phyloP scores from a whole-genome alignment of 2,113 vertebrate species.

The Varanus salvator region DNA sequence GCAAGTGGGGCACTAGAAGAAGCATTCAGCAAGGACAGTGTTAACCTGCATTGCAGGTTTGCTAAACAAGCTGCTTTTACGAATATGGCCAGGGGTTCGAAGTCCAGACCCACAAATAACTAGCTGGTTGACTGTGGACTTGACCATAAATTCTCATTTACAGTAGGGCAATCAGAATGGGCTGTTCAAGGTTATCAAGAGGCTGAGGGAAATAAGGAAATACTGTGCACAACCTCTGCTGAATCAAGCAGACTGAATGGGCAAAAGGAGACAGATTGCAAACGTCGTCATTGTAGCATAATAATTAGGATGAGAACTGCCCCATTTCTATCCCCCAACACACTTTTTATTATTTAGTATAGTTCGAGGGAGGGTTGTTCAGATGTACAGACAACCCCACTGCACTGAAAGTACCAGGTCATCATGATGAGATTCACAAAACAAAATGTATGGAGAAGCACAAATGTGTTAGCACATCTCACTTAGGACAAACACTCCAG shows the following conservation, averaged over 20 bases:
- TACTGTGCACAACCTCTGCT: not conserved
- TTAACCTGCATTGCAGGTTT: not conserved
- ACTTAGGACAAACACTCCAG: slow-evolving; percentile 38
- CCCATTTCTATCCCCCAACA: not conserved
- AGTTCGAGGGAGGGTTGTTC: not conserved
- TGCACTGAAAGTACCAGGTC: slow-evolving; percentile 24
- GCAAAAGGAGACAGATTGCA: not conserved
- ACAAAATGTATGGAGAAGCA: slow-evolving; percentile 2
- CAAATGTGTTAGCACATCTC: slow-evolving; percentile 39
- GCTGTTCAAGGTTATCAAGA: not conserved
- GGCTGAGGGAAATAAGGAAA: not conserved
- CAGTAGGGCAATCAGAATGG: not conserved
- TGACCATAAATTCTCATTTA: not conserved
- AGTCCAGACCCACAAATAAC: not conserved
- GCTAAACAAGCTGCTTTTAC: not conserved
- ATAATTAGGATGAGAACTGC: not conserved
- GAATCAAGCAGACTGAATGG: not conserved
- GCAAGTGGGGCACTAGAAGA: not conserved
- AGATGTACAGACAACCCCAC: not conserved
- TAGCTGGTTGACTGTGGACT: too few species aligned
- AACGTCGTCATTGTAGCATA: not conserved
- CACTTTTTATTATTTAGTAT: not conserved
- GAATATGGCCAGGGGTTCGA: too few species aligned
- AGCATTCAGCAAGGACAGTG: not conserved
- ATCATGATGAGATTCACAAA: slow-evolving; percentile 32